Conservation (phyloP, 2,888 invertebrate species). For the Gymnosoma rotundatum region DNA sequence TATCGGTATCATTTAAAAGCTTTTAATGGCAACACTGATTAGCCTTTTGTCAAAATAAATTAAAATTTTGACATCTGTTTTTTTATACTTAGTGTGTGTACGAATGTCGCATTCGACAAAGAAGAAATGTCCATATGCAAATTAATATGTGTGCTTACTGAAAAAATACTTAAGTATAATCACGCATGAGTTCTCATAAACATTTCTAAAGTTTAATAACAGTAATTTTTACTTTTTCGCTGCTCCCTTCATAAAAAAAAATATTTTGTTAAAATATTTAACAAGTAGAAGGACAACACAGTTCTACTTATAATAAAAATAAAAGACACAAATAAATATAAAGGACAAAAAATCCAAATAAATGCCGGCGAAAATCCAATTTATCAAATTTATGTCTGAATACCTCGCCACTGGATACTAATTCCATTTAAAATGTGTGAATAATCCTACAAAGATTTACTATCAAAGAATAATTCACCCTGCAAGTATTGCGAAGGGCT, state of each 20-base stretch:
- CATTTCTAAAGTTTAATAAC: not conserved
- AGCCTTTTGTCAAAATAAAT: too few species aligned
- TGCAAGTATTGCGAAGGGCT: not conserved
- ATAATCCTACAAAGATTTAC: constrained; percentile 70
- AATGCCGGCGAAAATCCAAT: constrained; percentile 28
- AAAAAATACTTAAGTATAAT: too few species aligned
- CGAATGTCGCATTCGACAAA: too few species aligned
- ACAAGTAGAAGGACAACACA: not conserved
- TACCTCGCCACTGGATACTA: constrained; percentile 72
- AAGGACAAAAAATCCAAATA: not conserved
- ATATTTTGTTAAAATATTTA: not conserved
- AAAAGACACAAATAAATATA: not conserved
- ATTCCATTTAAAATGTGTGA: constrained; percentile 78
- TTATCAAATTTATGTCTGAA: constrained; percentile 56
- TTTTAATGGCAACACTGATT: too few species aligned
- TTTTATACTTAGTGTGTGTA: too few species aligned
- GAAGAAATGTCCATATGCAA: too few species aligned
- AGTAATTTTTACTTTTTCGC: not conserved
- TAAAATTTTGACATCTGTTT: too few species aligned
- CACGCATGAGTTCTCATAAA: too few species aligned
- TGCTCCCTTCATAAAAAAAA: not conserved
- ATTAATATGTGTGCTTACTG: too few species aligned
- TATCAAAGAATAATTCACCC: not conserved
- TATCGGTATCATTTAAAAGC: too few species aligned
- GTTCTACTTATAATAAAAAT: not conserved